phyloP scores from a whole-genome alignment of 2,888 invertebrate genomes.

The Drosophila cognata region DNA sequence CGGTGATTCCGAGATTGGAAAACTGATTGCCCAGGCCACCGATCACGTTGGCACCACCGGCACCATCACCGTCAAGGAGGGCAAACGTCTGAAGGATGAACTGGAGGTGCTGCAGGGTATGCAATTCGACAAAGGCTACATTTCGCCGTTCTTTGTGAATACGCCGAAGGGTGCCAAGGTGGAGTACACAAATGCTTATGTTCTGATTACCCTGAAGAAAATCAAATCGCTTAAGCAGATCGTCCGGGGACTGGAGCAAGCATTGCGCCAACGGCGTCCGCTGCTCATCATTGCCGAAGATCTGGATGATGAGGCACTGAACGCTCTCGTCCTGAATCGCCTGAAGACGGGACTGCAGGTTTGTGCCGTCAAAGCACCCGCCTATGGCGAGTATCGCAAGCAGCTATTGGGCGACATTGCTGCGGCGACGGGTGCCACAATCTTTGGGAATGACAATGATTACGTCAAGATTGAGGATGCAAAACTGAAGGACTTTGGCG shows the following conservation, averaged over 20 bases:
- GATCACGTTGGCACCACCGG: conserved; percentile 98
- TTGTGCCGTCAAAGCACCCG: conserved; percentile 97
- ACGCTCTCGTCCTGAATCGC: conserved; percentile 96
- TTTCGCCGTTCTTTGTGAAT: conserved; percentile 99
- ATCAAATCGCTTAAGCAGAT: conserved; percentile 98
- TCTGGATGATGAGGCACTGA: conserved; percentile 97
- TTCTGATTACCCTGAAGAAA: conserved; percentile 98
- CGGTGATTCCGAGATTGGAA: conserved; percentile 96
- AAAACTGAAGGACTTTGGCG: conserved; percentile 91
- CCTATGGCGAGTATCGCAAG: conserved; percentile 98
- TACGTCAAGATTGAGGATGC: conserved; percentile 95
- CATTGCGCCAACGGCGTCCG: conserved; percentile 96
- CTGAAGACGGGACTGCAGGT: conserved; percentile 96
- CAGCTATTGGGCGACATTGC: conserved; percentile 96
- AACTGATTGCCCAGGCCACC: conserved; percentile 98
- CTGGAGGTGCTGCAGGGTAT: conserved; percentile 98
- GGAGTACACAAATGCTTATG: conserved; percentile 97
- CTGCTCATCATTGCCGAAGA: conserved; percentile 98
- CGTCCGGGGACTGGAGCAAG: conserved; percentile 97
- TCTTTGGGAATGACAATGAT: conserved; percentile 97
- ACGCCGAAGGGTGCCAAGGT: conserved; percentile 98
- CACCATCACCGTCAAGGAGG: conserved; percentile 99
- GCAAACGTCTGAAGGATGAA: conserved; percentile 97
- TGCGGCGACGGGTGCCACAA: conserved; percentile 94
- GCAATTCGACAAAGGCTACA: conserved; percentile 99